Evolutionary conservation across 2,797 vertebrate genomes (phyloP).

Genomic region (Gymnothorax reevesii): DNA sequence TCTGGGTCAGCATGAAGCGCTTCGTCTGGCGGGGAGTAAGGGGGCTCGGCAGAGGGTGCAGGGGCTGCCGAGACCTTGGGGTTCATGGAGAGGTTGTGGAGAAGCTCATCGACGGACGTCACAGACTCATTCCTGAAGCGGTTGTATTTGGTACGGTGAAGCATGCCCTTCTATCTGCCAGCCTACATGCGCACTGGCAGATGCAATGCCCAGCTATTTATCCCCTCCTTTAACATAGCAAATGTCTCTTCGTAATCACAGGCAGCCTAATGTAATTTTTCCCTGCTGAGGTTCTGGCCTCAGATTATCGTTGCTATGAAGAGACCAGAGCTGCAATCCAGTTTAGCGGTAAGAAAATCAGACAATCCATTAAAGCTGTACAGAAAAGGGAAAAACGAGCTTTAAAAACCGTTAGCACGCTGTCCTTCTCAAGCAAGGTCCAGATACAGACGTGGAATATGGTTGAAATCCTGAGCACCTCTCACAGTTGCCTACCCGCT

Average conservation of each 20-base stretch:
- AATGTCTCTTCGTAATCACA: slow-evolving; percentile 72
- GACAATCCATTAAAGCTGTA: slow-evolving; percentile 69
- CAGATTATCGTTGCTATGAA: slow-evolving; percentile 57
- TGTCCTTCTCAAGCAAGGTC: slow-evolving; percentile 48
- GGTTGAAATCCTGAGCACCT: slow-evolving; percentile 75
- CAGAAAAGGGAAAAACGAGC: slow-evolving; percentile 46
- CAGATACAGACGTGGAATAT: slow-evolving; percentile 73
- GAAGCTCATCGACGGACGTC: slow-evolving; percentile 96
- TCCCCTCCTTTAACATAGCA: slow-evolving; percentile 87
- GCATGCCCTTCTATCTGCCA: slow-evolving; percentile 96
- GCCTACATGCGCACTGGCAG: slow-evolving; percentile 87
- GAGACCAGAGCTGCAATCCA: slow-evolving; percentile 67
- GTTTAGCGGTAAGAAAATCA: slow-evolving; percentile 55
- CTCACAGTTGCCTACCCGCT: slow-evolving; percentile 86
- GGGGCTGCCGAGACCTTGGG: slow-evolving; percentile 88
- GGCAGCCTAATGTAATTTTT: slow-evolving; percentile 62
- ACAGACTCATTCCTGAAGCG: slow-evolving; percentile 99
- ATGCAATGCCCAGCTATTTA: slow-evolving; percentile 80
- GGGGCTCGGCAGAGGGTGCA: slow-evolving; percentile 78
- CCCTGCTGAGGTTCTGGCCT: slow-evolving; percentile 47
- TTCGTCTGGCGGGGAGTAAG: slow-evolving; percentile 82
- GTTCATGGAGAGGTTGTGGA: slow-evolving; percentile 95
- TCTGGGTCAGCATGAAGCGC: slow-evolving; percentile 84
- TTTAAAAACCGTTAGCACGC: slow-evolving; percentile 47
- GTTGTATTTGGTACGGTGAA: slow-evolving; percentile 99